A percentile compares a stretch with the other conserved stretches of the same genome.
Conservation (phyloP, 2,888 invertebrate genomes). For the Matsumyia berberina region DNA sequence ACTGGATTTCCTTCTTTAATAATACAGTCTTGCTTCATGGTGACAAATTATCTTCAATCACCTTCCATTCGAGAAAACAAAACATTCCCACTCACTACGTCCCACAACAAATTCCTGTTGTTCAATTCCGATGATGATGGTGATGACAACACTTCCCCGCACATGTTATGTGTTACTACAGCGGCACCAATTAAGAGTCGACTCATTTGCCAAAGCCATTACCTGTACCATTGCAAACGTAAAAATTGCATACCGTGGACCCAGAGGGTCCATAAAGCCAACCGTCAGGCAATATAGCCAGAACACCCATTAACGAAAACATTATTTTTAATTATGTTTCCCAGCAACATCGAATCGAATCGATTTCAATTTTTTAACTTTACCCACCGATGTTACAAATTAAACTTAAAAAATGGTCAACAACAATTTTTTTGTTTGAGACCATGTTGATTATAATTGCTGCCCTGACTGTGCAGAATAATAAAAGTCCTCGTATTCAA, state of each 20-base stretch:
- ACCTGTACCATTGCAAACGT: constrained; percentile 24
- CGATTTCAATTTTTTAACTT: constrained; percentile 72
- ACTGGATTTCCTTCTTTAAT: no score
- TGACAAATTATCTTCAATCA: no score
- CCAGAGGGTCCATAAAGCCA: constrained; percentile 8
- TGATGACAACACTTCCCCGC: constrained; percentile 41
- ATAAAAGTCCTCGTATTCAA: constrained; percentile 19
- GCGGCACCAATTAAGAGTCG: constrained; percentile 45
- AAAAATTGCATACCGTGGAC: constrained; percentile 11
- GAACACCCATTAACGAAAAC: constrained; percentile 67
- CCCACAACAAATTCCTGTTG: neutral
- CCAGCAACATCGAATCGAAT: constrained; percentile 59
- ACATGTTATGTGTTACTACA: constrained; percentile 39
- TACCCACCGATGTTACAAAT: constrained; percentile 60
- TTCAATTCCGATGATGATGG: constrained; percentile 1
- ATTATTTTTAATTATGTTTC: constrained; percentile 73
- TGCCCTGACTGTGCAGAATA: constrained; percentile 23
- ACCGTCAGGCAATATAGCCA: constrained; percentile 49
- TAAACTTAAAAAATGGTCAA: constrained; percentile 40
- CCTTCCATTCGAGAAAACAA: no score
- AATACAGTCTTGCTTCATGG: no score
- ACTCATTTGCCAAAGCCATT: constrained; percentile 57
- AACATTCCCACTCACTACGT: neutral
- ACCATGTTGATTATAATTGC: constrained; percentile 61
- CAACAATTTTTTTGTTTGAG: constrained; percentile 29